A percentile compares a stretch with the other conserved stretches of the same genome.
Conservation (phyloP, 2,797 vertebrate genomes). For the Myotis daubentonii region DNA sequence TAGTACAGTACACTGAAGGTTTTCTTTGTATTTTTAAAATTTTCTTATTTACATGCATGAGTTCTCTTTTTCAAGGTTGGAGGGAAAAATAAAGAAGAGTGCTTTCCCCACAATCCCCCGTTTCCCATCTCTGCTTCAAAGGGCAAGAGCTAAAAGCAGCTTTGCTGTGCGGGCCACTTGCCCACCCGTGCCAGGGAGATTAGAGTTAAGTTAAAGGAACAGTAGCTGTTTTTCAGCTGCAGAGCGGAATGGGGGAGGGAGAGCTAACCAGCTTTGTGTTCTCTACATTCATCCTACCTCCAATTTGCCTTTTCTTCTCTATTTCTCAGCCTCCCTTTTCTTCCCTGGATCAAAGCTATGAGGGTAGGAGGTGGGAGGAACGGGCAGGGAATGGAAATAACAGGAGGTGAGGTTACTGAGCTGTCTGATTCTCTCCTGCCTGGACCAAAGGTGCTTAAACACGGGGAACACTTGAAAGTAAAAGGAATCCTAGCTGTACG, state of each 20-base stretch:
- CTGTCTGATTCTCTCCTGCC: not conserved
- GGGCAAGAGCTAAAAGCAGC: not conserved
- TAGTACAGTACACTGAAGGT: no score
- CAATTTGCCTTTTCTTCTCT: not conserved
- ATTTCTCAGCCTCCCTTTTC: not conserved
- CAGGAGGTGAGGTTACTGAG: not conserved
- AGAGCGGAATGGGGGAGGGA: not conserved
- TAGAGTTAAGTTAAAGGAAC: constrained; percentile 58
- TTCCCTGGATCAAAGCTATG: not conserved
- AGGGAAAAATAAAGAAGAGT: not conserved
- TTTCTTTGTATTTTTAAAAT: not conserved
- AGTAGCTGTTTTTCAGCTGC: not conserved
- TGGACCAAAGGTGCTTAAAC: not conserved
- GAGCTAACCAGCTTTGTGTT: not conserved
- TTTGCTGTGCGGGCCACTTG: not conserved
- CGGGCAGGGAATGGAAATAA: no score
- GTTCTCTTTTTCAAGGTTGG: not conserved
- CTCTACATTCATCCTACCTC: not conserved
- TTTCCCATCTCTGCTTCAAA: not conserved
- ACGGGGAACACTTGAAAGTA: not conserved
- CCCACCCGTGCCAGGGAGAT: not conserved
- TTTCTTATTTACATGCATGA: not conserved
- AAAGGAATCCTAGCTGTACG: not conserved
- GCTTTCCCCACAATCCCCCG: not conserved
- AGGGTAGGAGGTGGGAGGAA: no score